These are phyloP conservation scores for Catharus fuscescens DNA, from an alignment of 2,113 vertebrate genomes.

Conservation along the genomic window DNA sequence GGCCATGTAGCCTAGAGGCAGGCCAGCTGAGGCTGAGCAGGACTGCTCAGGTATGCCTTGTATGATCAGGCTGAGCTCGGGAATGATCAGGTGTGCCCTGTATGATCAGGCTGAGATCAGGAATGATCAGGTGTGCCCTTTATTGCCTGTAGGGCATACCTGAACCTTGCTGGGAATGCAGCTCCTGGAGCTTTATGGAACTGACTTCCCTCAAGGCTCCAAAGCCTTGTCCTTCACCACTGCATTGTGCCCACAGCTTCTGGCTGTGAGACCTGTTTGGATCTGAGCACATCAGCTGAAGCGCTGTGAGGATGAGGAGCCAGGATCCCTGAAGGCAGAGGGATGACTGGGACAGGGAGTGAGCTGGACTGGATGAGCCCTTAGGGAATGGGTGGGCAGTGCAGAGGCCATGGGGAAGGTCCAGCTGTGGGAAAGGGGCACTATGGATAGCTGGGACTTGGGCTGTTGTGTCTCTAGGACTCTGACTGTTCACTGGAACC, in stretches of 20 bases:
- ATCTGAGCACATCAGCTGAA: background rate
- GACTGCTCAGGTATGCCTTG: background rate
- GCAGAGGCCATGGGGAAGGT: background rate
- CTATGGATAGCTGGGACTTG: background rate
- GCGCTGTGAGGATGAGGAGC: background rate
- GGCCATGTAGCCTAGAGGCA: background rate
- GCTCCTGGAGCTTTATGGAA: background rate
- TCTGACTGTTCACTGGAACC: background rate
- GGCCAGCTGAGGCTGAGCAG: background rate
- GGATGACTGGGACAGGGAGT: background rate
- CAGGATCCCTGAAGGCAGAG: background rate
- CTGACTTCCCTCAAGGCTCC: background rate
- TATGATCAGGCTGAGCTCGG: too few relatives aligned
- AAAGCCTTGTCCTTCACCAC: background rate
- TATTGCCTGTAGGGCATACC: background rate
- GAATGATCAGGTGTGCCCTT: background rate
- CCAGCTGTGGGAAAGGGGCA: fast-evolving
- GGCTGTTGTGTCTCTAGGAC: background rate
- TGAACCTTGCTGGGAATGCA: background rate
- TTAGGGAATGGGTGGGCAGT: background rate
- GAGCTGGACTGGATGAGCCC: background rate
- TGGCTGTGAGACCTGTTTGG: background rate
- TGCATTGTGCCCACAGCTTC: background rate
- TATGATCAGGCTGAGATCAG: background rate
- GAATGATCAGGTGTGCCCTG: background rate